Conservation (phyloP, 2,888 invertebrate genomes). For the Piscicola geometra region DNA sequence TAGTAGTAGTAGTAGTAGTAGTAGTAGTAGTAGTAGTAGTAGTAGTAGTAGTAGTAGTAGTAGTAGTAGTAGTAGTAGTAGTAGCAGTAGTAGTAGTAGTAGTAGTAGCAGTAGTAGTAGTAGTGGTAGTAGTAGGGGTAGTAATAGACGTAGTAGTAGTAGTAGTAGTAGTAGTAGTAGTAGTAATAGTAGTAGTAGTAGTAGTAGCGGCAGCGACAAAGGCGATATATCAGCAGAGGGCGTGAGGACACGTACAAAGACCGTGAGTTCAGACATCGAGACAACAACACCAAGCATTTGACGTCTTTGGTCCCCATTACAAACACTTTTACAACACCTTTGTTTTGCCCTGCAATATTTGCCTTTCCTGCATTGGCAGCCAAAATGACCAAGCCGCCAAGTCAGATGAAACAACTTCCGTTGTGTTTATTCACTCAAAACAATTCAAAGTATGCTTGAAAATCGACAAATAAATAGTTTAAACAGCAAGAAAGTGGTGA, state of each 20-base stretch:
- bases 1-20: constrained; percentile 19
- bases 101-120: constrained; percentile 6
- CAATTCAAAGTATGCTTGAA: constrained; percentile 2
- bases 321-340: no score
- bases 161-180: no score
- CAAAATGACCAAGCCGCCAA: no score
- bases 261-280: no score
- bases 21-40: constrained; percentile 19
- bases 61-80: no score
- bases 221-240: not conserved
- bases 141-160: no score
- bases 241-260: constrained; percentile 2
- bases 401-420: not conserved
- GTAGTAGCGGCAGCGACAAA: not conserved
- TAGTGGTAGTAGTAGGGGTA: no score
- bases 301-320: no score
- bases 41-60: constrained; percentile 14
- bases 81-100: constrained; percentile 17
- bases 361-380: no score
- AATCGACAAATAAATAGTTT: constrained; percentile 3
- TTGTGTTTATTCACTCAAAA: not conserved
- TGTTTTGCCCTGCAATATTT: no score
- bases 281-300: constrained; percentile 1
- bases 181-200: not conserved
- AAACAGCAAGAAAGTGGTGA: no score